Base-by-base conservation (phyloP, 1,140 invertebrate genomes). In the Solenopsis fugax region DNA sequence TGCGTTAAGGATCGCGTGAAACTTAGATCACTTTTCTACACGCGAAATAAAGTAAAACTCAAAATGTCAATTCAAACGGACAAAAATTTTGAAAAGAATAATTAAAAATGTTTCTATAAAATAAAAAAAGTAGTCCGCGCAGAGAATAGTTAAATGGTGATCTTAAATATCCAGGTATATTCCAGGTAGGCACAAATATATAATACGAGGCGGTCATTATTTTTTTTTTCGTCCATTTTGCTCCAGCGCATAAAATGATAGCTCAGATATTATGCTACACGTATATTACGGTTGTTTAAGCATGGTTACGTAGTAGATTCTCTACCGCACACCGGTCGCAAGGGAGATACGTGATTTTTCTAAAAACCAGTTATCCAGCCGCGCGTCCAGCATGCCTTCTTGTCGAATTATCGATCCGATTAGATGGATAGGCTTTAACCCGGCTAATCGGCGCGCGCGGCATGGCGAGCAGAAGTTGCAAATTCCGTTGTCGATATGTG, bases 391-490 rank as follows among this genome's bases (percentile, higher is more conserved):
- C 69, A 84, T 75, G 54, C 29, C 48, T 75, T n/a, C 80, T 75
- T 50, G 69, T 84, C 80, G 54, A 84, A 84, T 84, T 84, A 84
- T 84, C 80, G 24, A 45, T 7, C 13, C 54, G 80, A 82, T 84
- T 75, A 75, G 80, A 84, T 37, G 69, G 45, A 84, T 84, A 84
- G 80, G 50, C 29, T 60, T 62, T 84, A 60, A 84, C 16, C 18
- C 54, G 18, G n/a, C 37, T 84, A 80, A 80, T 80, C 77, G 62
- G 56, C 29, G 50, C 41, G 65, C 62, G 48, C 69, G 65, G 65
- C 50, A 69, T 18, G 34, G 48, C 65, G 6, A 41, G 34, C 64
- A 54, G n/a, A 73, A 58, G 18, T 58, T 72, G 78, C 65, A 82
- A 72, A 82, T 82, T 73, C 80, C 24, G 80, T 48, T 50, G n/a